Percentiles rank a stretch among this genome's conserved stretches.
Conservation (phyloP, 2,888 invertebrate species). For the Colostygia pectinataria region DNA sequence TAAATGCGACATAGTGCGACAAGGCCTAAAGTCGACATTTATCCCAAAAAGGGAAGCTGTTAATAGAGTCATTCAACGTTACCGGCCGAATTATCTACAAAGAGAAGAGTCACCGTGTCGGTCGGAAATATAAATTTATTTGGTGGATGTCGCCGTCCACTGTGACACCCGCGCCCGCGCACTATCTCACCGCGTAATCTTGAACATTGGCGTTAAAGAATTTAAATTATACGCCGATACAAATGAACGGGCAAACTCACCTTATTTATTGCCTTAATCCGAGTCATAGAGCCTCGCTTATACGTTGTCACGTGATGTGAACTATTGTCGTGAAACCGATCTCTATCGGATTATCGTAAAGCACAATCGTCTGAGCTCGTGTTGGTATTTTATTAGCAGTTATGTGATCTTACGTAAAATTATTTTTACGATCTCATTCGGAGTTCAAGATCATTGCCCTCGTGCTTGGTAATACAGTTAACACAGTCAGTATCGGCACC, state of each 20-base stretch:
- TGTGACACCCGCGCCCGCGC: conserved; percentile 76
- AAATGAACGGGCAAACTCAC: conserved; percentile 78
- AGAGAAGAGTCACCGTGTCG: conserved; percentile 75
- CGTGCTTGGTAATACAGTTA: conserved; percentile 39
- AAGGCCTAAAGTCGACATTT: conserved; percentile 73
- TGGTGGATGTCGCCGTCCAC: conserved; percentile 69
- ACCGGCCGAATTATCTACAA: conserved; percentile 82
- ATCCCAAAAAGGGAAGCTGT: conserved; percentile 83
- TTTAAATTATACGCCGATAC: conserved; percentile 83
- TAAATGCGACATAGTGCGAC: conserved; percentile 58
- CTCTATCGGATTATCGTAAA: conserved; percentile 41
- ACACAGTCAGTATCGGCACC: conserved; percentile 23
- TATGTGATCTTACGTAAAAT: conserved; percentile 23
- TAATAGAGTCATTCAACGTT: conserved; percentile 83
- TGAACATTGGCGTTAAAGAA: conserved; percentile 84
- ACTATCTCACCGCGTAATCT: conserved; percentile 79
- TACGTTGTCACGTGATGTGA: conserved; percentile 70
- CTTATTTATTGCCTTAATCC: conserved; percentile 81
- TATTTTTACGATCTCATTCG: conserved; percentile 32
- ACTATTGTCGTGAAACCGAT: conserved; percentile 53
- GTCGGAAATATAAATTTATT: conserved; percentile 83
- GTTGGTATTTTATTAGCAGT: conserved; percentile 24
- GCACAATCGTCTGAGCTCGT: conserved; percentile 27
- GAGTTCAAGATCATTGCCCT: conserved; percentile 43
- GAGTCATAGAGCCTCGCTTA: conserved; percentile 78